These are phyloP conservation scores for Erethizon dorsatum DNA, from an alignment of 2,797 vertebrate genomes.

Conservation along the genomic window DNA sequence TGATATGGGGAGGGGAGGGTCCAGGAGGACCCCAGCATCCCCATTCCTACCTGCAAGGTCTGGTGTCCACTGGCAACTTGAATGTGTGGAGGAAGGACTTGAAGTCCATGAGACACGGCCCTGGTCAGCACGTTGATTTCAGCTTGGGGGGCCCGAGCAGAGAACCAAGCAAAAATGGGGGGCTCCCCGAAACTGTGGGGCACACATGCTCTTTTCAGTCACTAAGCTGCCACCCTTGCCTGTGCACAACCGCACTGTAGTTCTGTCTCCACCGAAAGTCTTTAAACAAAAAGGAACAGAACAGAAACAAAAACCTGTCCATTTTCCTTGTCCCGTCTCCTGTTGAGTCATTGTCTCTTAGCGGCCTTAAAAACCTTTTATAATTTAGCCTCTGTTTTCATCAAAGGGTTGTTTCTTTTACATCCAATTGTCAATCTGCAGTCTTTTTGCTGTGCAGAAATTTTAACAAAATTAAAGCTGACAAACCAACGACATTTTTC, in stretches of 20 bases:
- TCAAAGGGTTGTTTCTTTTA: not conserved
- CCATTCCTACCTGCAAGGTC: not conserved
- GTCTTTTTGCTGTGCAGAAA: not conserved
- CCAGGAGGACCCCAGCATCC: not conserved
- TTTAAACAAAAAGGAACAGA: not conserved
- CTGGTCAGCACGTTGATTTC: not conserved
- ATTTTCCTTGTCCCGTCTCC: not conserved
- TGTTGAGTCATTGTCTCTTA: not conserved
- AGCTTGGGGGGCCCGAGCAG: not conserved
- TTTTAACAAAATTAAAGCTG: not conserved
- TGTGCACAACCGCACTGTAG: accelerated
- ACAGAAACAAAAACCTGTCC: not conserved
- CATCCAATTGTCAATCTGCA: not conserved
- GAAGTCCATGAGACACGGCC: not conserved
- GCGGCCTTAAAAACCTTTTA: not conserved
- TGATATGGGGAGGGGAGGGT: not conserved
- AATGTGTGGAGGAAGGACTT: not conserved
- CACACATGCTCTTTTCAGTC: not conserved
- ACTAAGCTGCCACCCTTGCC: accelerated
- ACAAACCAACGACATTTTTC: constrained; percentile 14
- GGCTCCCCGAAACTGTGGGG: not conserved
- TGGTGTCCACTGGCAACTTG: not conserved
- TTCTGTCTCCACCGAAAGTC: not conserved
- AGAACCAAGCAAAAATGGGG: accelerated
- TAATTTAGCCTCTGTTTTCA: not conserved